phyloP scores from a whole-genome alignment of 2,797 vertebrate genomes.

The Staurois parvus region DNA sequence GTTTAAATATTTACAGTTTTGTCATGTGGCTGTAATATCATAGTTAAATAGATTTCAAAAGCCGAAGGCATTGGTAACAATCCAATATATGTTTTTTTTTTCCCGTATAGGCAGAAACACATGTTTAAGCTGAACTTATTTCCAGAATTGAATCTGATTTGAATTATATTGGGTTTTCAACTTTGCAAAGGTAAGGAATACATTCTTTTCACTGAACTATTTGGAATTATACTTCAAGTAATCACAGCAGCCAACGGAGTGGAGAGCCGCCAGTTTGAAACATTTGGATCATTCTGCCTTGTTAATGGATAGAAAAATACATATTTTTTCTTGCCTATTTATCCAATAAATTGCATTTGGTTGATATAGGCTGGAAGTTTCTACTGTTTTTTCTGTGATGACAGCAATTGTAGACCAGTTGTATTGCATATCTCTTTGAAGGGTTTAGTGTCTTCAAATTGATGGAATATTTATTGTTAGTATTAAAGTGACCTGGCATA shows the following conservation, averaged over 20 bases:
- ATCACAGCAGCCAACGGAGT: neutral
- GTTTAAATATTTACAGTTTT: conserved; percentile 29
- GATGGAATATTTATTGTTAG: too few relatives aligned
- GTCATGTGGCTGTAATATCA: conserved; percentile 41
- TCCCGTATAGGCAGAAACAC: conserved; percentile 42
- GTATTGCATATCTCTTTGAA: too few relatives aligned
- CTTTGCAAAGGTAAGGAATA: conserved; percentile 45
- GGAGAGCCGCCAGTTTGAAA: neutral
- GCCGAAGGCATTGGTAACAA: conserved; percentile 48
- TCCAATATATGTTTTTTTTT: conserved; percentile 33
- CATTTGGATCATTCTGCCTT: neutral
- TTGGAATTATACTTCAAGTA: conserved; percentile 10
- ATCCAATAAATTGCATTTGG: neutral
- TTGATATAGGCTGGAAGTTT: neutral
- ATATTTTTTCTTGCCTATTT: neutral
- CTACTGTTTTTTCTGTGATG: neutral
- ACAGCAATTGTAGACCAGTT: neutral
- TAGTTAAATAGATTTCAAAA: conserved; percentile 42
- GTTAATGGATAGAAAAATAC: neutral
- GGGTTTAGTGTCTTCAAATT: too few relatives aligned
- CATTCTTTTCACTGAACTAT: conserved; percentile 29
- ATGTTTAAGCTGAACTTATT: conserved; percentile 45
- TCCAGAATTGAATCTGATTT: conserved; percentile 53
- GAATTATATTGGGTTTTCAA: conserved; percentile 39
- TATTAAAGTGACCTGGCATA: too few relatives aligned